These are phyloP conservation scores for Drosophila littoralis DNA, from an alignment of 1,140 invertebrate genomes.

Conservation along the genomic window DNA sequence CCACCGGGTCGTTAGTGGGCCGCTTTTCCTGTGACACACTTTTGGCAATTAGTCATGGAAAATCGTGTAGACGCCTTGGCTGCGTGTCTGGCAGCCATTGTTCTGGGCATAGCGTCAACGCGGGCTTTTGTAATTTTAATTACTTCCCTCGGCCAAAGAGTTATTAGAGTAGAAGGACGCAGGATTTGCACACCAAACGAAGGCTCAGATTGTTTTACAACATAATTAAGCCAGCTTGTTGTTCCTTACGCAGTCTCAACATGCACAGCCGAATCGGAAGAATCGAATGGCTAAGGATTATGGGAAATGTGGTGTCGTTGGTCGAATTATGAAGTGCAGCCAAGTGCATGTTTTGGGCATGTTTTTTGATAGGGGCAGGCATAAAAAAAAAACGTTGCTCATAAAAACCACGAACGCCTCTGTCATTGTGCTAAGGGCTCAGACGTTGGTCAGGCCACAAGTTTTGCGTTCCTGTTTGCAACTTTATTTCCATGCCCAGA, in stretches of 20 bases:
- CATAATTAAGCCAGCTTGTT: slow-evolving; percentile 77
- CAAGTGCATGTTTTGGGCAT: slow-evolving; percentile 67
- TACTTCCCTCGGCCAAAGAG: slow-evolving; percentile 67
- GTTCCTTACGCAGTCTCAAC: slow-evolving; percentile 35
- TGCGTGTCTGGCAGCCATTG: slow-evolving; percentile 76
- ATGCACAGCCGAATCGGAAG: slow-evolving; percentile 17
- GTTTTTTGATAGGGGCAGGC: slow-evolving; percentile 44
- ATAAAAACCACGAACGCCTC: slow-evolving; percentile 58
- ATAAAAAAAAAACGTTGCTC: slow-evolving; percentile 57
- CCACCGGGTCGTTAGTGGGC: slow-evolving; percentile 5
- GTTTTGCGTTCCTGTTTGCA: slow-evolving; percentile 57
- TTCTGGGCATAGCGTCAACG: slow-evolving; percentile 68
- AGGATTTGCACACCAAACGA: slow-evolving; percentile 42
- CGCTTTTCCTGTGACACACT: slow-evolving; percentile 77
- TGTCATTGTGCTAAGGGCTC: slow-evolving; percentile 56
- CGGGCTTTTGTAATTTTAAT: slow-evolving; percentile 77
- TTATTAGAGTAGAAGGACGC: slow-evolving; percentile 29
- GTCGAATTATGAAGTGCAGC: slow-evolving; percentile 71
- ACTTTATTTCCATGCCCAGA: slow-evolving; percentile 71
- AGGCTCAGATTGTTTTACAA: slow-evolving; percentile 79
- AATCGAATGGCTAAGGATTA: background rate
- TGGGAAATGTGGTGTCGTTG: slow-evolving; percentile 13
- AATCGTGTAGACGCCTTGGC: slow-evolving; percentile 69
- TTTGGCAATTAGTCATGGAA: slow-evolving; percentile 79
- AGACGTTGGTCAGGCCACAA: slow-evolving; percentile 22